Evolutionary conservation across 2,113 vertebrate species (phyloP).

Genomic region (Poeciliopsis turrubarensis): DNA sequence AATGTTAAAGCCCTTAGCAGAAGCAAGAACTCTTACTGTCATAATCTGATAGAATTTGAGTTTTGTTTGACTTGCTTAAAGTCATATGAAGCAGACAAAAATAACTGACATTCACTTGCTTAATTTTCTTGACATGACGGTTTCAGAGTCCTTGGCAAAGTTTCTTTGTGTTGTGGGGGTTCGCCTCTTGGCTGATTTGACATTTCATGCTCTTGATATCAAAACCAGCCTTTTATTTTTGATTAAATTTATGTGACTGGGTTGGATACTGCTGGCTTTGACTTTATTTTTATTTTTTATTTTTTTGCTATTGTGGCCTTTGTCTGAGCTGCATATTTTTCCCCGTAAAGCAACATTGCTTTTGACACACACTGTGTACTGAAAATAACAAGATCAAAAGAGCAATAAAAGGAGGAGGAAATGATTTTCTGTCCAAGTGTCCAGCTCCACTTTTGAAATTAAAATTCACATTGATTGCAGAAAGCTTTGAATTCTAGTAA

Average conservation of each 20-base stretch:
- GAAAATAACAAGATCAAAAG: background rate
- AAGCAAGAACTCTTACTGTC: background rate
- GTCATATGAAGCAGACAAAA: background rate
- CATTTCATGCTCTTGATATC: conserved; percentile 37
- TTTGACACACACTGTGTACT: conserved; percentile 26
- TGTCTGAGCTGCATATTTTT: conserved; percentile 10
- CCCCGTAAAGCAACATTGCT: conserved; percentile 6
- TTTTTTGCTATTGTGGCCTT: conserved; percentile 6
- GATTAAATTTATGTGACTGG: conserved; percentile 24
- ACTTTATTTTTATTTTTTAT: conserved; percentile 2
- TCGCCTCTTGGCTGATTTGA: conserved; percentile 29
- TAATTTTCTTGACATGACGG: conserved; percentile 11
- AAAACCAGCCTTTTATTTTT: conserved; percentile 28
- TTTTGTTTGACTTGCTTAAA: background rate
- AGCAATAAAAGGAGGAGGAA: background rate
- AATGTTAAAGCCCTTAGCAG: background rate
- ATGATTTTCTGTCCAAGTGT: conserved; percentile 2
- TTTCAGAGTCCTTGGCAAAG: conserved; percentile 13
- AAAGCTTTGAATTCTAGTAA: conserved; percentile 15
- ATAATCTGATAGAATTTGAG: too few relatives aligned
- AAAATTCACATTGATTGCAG: conserved; percentile 9
- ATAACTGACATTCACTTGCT: conserved; percentile 2
- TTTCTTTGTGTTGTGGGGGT: background rate
- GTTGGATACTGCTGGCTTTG: background rate
- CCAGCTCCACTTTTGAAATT: conserved; percentile 40